Percentiles rank a stretch among this genome's conserved stretches.
These are phyloP conservation scores for Auanema freiburgensis DNA, from an alignment of 2,888 invertebrate species.

Conservation along the genomic window DNA sequence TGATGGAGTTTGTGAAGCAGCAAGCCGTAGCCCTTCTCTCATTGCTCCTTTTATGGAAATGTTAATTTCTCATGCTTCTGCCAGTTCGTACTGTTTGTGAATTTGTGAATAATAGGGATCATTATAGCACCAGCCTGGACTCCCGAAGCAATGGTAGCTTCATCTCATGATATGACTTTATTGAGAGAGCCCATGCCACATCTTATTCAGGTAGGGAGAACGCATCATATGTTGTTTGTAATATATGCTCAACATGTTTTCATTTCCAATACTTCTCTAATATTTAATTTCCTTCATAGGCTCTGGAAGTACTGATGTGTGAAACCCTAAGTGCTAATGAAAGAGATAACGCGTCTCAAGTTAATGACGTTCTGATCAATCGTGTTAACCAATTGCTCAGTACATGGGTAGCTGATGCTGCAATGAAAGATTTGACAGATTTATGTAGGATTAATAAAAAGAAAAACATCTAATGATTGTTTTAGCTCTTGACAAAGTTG, in stretches of 20 bases:
- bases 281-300: too few species aligned
- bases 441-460: too few species aligned
- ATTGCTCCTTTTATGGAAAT: constrained; percentile 36
- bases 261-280: too few species aligned
- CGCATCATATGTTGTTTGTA: too few species aligned
- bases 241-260: too few species aligned
- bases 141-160: constrained; percentile 20
- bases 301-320: constrained; percentile 30
- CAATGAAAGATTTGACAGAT: too few species aligned
- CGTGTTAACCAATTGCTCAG: too few species aligned
- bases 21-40: constrained; percentile 16
- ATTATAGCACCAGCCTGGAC: constrained; percentile 30
- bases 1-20: background rate
- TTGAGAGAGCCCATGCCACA: constrained; percentile 35
- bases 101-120: too few species aligned
- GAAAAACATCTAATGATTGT: too few species aligned
- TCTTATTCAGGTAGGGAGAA: constrained; percentile 22
- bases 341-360: constrained; percentile 2
- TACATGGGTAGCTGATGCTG: too few species aligned
- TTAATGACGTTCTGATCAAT: background rate
- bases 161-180: constrained; percentile 13
- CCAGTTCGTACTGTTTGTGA: background rate
- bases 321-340: constrained; percentile 13
- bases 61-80: constrained; percentile 26
- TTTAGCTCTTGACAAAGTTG: constrained; percentile 32